Evolutionary conservation across 1,140 invertebrate genomes (phyloP).

Genomic region (Cyrtorhinus lividipennis): DNA sequence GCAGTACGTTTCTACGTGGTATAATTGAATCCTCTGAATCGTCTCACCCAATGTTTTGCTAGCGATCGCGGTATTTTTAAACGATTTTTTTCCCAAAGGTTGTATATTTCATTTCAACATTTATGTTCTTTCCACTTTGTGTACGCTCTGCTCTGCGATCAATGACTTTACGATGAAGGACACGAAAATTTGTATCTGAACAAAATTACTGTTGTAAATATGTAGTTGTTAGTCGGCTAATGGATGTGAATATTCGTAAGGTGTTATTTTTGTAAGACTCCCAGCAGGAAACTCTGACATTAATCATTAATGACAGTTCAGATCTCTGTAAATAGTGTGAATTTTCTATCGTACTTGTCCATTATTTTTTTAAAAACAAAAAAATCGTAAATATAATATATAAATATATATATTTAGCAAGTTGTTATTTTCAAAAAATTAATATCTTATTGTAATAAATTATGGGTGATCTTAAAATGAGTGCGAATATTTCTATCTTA

Average conservation of each 20-base stretch:
- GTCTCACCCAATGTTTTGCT: too few species aligned
- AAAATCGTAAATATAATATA: constrained; percentile 8
- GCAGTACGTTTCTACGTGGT: too few species aligned
- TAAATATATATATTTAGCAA: constrained; percentile 13
- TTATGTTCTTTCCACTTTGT: neutral
- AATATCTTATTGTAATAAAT: constrained; percentile 19
- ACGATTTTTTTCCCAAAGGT: too few species aligned
- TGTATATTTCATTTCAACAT: too few species aligned
- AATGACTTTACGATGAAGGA: neutral
- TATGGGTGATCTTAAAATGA: constrained; percentile 18
- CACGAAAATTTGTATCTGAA: neutral
- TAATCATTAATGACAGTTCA: constrained; percentile 10
- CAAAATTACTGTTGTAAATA: constrained; percentile 10
- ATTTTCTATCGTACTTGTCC: constrained; percentile 19
- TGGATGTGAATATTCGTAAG: constrained; percentile 15
- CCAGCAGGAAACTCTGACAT: neutral
- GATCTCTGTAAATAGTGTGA: constrained; percentile 22
- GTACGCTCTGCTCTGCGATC: too few species aligned
- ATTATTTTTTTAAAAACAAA: constrained; percentile 17
- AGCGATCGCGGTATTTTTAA: too few species aligned
- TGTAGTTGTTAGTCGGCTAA: neutral
- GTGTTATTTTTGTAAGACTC: constrained; percentile 12
- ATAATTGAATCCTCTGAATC: too few species aligned
- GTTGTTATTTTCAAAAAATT: constrained; percentile 15
- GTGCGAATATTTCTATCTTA: too few species aligned